A percentile compares a stretch with the other conserved stretches of the same genome.
Conservation (phyloP, 2,797 vertebrate species). For the Pteropus rufus region DNA sequence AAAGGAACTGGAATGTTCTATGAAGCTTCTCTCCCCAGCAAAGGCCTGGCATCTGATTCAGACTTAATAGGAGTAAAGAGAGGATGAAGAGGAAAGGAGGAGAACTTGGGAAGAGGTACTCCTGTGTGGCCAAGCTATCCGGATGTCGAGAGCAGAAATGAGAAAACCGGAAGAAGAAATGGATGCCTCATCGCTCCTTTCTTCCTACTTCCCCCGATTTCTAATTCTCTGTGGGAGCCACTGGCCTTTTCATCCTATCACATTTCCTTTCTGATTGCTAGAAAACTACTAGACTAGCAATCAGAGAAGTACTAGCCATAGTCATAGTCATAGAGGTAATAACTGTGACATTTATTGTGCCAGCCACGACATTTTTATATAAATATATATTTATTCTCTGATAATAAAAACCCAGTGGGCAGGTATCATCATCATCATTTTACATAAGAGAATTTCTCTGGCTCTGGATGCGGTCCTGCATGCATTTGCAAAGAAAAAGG, state of each 20-base stretch:
- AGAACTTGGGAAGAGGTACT: background rate
- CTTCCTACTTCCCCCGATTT: background rate
- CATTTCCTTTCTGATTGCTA: background rate
- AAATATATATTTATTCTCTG: background rate
- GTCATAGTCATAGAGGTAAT: background rate
- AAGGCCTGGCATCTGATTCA: background rate
- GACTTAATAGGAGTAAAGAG: background rate
- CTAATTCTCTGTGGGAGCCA: background rate
- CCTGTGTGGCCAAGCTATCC: background rate
- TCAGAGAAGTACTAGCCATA: background rate
- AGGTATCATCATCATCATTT: background rate
- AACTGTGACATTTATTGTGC: background rate
- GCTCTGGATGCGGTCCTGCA: background rate
- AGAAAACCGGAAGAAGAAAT: background rate
- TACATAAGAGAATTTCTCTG: background rate
- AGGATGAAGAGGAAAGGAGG: background rate
- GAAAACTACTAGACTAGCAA: background rate
- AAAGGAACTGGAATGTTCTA: background rate
- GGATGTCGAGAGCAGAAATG: background rate
- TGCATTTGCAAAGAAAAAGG: background rate
- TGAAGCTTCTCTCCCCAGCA: background rate
- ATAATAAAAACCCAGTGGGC: background rate
- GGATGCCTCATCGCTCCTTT: background rate
- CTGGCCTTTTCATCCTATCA: background rate
- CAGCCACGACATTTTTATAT: background rate